These are phyloP conservation scores for Drosophila littoralis DNA, from an alignment of 1,140 invertebrate species.

Conservation along the genomic window DNA sequence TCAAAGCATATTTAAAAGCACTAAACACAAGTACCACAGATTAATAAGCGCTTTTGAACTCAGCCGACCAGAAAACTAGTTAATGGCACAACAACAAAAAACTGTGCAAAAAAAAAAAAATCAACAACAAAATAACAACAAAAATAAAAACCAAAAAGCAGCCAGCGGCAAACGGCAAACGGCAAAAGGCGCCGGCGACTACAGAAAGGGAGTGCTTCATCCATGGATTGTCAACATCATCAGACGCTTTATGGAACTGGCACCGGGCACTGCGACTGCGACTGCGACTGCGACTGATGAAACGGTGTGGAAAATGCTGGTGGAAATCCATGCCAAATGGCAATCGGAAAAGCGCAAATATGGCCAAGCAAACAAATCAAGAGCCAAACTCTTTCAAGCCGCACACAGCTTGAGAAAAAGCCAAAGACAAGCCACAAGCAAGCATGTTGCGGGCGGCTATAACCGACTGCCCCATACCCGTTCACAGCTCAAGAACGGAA, in stretches of 20 bases:
- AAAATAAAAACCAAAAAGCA: neutral
- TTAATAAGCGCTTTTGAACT: constrained; percentile 84
- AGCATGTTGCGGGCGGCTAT: neutral
- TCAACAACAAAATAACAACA: constrained; percentile 1
- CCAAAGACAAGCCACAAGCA: constrained; percentile 21
- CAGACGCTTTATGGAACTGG: constrained; percentile 10
- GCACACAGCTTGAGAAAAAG: constrained; percentile 15
- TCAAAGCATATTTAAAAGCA: constrained; percentile 84
- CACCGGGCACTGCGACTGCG: neutral
- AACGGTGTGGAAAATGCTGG: constrained; percentile 46
- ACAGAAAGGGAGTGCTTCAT: constrained; percentile 32
- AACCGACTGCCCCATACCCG: neutral
- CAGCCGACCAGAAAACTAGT: constrained; percentile 84
- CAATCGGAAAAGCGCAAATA: constrained; percentile 58
- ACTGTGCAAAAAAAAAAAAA: constrained; percentile 13
- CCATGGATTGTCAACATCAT: constrained; percentile 47
- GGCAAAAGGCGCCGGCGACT: constrained; percentile 21
- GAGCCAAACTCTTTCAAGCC: constrained; percentile 14
- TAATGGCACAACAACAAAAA: constrained; percentile 55
- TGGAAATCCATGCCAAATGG: constrained; percentile 43
- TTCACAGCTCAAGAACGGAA: too few species aligned
- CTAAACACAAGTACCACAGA: constrained; percentile 83
- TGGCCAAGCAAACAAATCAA: constrained; percentile 38
- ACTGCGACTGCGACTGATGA: neutral
- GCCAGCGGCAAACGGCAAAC: neutral